These are phyloP conservation scores for Myanophis thanlyinensis DNA, from an alignment of 2,113 vertebrate genomes.

Conservation along the genomic window DNA sequence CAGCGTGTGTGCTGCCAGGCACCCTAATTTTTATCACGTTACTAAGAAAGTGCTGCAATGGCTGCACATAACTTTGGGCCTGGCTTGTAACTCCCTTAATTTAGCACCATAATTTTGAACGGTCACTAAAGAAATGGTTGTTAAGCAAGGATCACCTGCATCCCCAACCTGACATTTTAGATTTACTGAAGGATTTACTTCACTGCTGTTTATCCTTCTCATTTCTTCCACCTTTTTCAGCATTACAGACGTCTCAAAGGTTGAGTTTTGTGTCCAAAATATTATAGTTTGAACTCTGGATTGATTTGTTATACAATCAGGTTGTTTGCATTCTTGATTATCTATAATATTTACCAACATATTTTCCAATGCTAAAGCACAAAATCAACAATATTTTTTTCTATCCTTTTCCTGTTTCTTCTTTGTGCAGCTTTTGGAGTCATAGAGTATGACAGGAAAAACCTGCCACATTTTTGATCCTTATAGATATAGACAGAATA, in stretches of 20 bases:
- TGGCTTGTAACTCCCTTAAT: no score
- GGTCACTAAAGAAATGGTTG: no score
- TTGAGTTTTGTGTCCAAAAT: neutral
- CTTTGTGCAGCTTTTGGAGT: neutral
- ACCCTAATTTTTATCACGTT: no score
- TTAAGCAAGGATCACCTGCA: neutral
- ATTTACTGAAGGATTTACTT: neutral
- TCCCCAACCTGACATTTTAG: neutral
- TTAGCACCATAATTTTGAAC: no score
- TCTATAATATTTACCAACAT: neutral
- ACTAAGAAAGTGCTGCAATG: no score
- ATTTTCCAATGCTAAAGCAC: neutral
- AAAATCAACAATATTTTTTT: neutral
- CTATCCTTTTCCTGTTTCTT: neutral
- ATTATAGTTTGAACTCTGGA: neutral
- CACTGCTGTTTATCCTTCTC: neutral
- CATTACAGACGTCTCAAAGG: neutral
- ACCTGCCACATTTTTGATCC: neutral
- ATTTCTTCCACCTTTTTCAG: neutral
- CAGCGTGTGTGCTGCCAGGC: no score
- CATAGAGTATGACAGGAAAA: neutral
- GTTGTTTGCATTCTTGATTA: neutral
- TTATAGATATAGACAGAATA: neutral
- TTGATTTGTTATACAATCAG: neutral
- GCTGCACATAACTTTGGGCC: no score